These are phyloP conservation scores for Oxycera nigricornis DNA, from an alignment of 2,888 invertebrate species.

Conservation along the genomic window DNA sequence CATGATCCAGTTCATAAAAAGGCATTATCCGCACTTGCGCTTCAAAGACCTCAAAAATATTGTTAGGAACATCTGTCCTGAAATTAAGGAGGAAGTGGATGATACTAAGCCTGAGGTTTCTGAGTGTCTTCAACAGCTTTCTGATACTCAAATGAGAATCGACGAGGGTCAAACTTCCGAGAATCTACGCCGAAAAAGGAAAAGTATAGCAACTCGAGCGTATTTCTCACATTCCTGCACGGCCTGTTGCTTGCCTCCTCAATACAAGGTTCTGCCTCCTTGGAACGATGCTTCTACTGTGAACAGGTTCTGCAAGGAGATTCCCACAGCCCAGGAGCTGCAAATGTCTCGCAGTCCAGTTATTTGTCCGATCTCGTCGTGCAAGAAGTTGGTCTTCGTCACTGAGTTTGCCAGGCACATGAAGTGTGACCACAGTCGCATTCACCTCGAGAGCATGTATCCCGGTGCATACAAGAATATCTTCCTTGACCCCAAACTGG, in stretches of 20 bases:
- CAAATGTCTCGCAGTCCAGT: constrained; percentile 53
- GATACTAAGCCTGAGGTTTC: neutral
- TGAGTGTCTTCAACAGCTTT: neutral
- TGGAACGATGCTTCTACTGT: neutral
- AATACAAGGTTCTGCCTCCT: neutral
- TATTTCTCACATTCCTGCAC: neutral
- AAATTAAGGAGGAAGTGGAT: neutral
- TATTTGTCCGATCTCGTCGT: constrained; percentile 54
- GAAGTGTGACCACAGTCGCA: constrained; percentile 51
- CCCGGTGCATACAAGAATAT: constrained; percentile 54
- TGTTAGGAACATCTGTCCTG: neutral
- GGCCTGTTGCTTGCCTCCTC: neutral
- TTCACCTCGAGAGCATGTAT: constrained; percentile 54
- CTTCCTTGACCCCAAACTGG: constrained; percentile 53
- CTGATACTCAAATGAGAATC: neutral
- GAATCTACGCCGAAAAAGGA: neutral
- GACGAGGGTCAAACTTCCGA: neutral
- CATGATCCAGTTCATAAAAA: neutral
- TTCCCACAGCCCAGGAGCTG: constrained; percentile 39
- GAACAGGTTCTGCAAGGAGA: neutral
- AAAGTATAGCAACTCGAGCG: neutral
- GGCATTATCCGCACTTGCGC: neutral
- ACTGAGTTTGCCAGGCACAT: constrained; percentile 57
- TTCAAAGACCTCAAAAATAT: neutral
- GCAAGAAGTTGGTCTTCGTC: constrained; percentile 52